These are phyloP conservation scores for Diabrotica undecimpunctata DNA, from an alignment of 1,140 invertebrate species.

Conservation along the genomic window DNA sequence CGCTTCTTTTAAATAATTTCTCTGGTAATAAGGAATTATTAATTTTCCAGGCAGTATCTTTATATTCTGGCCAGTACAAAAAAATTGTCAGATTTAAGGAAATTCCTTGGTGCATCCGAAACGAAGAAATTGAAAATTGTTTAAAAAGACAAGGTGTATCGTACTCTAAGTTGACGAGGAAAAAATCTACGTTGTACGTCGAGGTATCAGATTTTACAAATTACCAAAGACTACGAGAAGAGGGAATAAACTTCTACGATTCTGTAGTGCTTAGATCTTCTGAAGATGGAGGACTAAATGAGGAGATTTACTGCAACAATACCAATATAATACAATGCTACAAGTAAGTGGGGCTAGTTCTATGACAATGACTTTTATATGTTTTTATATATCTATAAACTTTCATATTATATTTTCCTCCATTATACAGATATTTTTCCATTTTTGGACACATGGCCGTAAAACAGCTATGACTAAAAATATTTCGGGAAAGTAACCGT, in stretches of 20 bases:
- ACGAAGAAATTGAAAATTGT: slow-evolving; percentile 24
- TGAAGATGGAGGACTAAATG: slow-evolving; percentile 15
- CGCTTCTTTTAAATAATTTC: too few relatives aligned
- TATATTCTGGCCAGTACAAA: slow-evolving; percentile 17
- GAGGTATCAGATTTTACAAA: slow-evolving; percentile 22
- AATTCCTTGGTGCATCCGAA: slow-evolving; percentile 30
- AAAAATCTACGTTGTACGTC: slow-evolving; percentile 18
- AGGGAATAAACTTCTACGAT: slow-evolving; percentile 31
- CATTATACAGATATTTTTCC: too few relatives aligned
- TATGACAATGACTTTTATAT: too few relatives aligned
- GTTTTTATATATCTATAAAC: too few relatives aligned
- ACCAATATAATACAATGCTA: slow-evolving; percentile 32
- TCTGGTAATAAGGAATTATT: too few relatives aligned
- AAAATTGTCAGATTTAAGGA: slow-evolving; percentile 24
- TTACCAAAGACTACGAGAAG: slow-evolving; percentile 20
- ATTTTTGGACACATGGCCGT: too few relatives aligned
- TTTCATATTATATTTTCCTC: too few relatives aligned
- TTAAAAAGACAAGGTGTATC: slow-evolving; percentile 23
- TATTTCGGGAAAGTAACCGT: too few relatives aligned
- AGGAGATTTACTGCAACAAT: slow-evolving; percentile 15
- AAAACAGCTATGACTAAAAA: too few relatives aligned
- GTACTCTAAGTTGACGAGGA: slow-evolving; percentile 14
- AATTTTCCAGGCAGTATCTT: slow-evolving; percentile 9
- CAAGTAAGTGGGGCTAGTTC: slow-evolving; percentile 3
- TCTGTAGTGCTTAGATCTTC: slow-evolving; percentile 18